Evolutionary conservation across 2,113 vertebrate genomes (phyloP), one percentile per base, ranked within the genome.

Genomic region (Isurus oxyrinchus): DNA sequence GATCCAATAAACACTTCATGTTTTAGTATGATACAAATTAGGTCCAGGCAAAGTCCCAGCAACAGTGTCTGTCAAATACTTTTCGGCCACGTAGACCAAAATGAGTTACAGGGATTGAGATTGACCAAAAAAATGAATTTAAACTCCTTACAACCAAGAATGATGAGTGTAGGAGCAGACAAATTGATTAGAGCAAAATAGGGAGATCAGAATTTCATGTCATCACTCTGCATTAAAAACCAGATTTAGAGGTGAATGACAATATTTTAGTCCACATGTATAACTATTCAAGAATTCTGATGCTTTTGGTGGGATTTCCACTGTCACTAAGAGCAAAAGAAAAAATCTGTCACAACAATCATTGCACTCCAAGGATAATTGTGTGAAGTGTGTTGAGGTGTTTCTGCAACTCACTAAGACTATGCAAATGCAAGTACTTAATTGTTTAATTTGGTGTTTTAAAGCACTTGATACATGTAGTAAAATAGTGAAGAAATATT

Each of bases 251-350:
- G 86, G 23, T 88, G 44, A 88, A 55, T 88, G 49, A 53, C 25
- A 53, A 16, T 87, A 86, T 44, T 49, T 86, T 49, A 53, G 55
- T 8, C 21, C 86, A 31, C 86, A 13, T 11, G 6, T 8, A 27
- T 88, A 55, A 6, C 23, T 49, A 16, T 55, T 31, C 5, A 55
- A 87, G 44, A 21, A 55, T 88, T 88, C 25, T 88, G 25, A 53
- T 55, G 25, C 49, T 55, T 88, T 23, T 31, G 53, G 53, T 88
- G 25, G 86, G 25, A 88, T 53, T 55, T 40, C 86, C 86, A 25
- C 86, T 53, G 86, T 79, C 76, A n/a, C 31, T 79, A n/a, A 79
- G 76, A n/a, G 76, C 76, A 79, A 79, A 79, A 79, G 76, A 79
- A n/a, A 10, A 79, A 79, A n/a, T 5, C 10, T 79, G 10, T 35